Conservation (phyloP, 2,888 invertebrate species). For the Andrena camellia region DNA sequence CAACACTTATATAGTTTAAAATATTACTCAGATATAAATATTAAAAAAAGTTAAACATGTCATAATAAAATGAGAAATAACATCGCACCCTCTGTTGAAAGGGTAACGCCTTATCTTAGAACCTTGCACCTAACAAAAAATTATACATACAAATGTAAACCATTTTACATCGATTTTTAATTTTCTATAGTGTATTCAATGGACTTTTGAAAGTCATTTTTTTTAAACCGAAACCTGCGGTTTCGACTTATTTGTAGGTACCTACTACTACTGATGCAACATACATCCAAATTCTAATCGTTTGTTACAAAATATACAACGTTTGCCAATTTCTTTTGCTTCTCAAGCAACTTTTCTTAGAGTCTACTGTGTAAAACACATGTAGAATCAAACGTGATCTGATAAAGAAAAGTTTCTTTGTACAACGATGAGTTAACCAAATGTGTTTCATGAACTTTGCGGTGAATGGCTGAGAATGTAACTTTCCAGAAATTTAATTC, state of each 20-base stretch:
- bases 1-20: too few species aligned
- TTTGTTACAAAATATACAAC: not conserved
- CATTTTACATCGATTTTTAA: too few species aligned
- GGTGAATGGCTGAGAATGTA: conserved; percentile 49
- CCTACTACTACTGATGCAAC: not conserved
- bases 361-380: not conserved
- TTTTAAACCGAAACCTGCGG: not conserved
- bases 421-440: conserved; percentile 15
- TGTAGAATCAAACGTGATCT: not conserved
- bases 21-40: too few species aligned
- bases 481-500: conserved; percentile 52
- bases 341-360: not conserved
- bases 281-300: not conserved
- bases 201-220: not conserved
- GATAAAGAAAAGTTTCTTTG: conserved; percentile 31
- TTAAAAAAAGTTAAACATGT: too few species aligned
- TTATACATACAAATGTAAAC: too few species aligned
- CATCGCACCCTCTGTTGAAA: too few species aligned
- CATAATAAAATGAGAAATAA: too few species aligned
- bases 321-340: not conserved
- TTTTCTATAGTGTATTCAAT: too few species aligned
- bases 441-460: conserved; percentile 40
- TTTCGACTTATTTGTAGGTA: not conserved
- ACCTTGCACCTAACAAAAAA: too few species aligned
- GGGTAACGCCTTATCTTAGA: too few species aligned